Evolutionary conservation across 2,888 invertebrate genomes (phyloP), one percentile per base, ranked within the genome.

Genomic region (Polydrusus pterygomalis): DNA sequence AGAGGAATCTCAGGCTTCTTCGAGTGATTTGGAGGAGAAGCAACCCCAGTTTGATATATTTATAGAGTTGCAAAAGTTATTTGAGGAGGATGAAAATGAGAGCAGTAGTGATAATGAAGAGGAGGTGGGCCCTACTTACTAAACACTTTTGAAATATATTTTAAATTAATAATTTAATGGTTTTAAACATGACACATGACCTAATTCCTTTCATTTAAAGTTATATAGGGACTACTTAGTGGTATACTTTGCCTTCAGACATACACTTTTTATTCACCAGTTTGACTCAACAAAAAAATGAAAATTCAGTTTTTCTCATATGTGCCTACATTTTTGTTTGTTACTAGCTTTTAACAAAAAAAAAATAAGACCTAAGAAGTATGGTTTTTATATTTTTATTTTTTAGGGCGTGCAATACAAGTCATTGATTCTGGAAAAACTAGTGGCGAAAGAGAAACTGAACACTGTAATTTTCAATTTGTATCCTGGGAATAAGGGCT

Each of bases 401-500:
- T 51, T 81, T 90, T 87, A 92, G 90, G 90, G 90, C 79, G 86
- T 91, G 75, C 90, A 90, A 86, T 89, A 90, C 76, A 90, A 92
- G 84, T 93, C 94, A 79, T 91, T 93, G 88, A 91, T 97, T 82
- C 89, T 97, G 87, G 95, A 95, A 86, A 95, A 96, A 87, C 89
- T 97, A 84, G 93, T 97, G 85, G 92, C 93, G 85, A 91, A 92
- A 85, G 96, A 97, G 88, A 93, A 93, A 87, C 91, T 97, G 83
- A 96, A 96, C 87, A 96, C 96, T 80, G 90, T 97, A 85, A 94
- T 97, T 84, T 91, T 97, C 83, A 97, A 96, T 89, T 90, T 97
- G 83, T 96, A 97, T 89, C 95, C 96, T 77, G 96, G 95, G 72
- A 96, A 96, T 89, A 96, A 97, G 88, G 97, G 97, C 82, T 97